Percentiles rank a stretch among this genome's conserved stretches.
These are phyloP conservation scores for Eupithecia inturbata DNA, from an alignment of 2,888 invertebrate genomes.

Conservation along the genomic window DNA sequence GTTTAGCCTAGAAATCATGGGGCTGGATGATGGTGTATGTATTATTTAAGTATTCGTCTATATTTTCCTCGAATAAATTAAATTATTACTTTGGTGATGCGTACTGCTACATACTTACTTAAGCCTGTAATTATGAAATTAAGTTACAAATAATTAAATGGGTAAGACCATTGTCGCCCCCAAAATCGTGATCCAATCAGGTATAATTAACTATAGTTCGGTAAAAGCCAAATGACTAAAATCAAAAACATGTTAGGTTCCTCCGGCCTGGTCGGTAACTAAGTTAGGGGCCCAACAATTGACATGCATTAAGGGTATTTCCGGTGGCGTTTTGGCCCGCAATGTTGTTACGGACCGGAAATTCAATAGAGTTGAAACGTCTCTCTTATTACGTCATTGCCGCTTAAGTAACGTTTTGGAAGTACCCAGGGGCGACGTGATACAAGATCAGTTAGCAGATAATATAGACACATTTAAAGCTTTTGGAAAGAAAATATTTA, in stretches of 20 bases:
- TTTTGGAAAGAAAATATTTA: background rate
- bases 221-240: constrained; percentile 24
- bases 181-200: background rate
- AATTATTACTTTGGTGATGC: background rate
- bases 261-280: constrained; percentile 51
- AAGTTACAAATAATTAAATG: background rate
- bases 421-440: background rate
- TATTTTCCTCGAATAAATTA: background rate
- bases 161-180: background rate
- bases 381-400: constrained; percentile 54
- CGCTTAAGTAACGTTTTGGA: constrained; percentile 35
- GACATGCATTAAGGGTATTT: constrained; percentile 81
- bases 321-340: constrained; percentile 68
- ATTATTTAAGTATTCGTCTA: background rate
- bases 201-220: constrained; percentile 13
- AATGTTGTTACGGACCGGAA: constrained; percentile 78
- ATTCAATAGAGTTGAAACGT: constrained; percentile 75
- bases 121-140: no score
- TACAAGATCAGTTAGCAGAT: background rate
- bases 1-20: no score
- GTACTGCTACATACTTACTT: no score
- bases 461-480: no score
- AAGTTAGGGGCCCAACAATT: constrained; percentile 77
- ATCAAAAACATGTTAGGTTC: constrained; percentile 38
- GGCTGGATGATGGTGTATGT: background rate